phyloP scores from a whole-genome alignment of 2,888 invertebrate genomes.

The Drosophila fulvimacula region DNA sequence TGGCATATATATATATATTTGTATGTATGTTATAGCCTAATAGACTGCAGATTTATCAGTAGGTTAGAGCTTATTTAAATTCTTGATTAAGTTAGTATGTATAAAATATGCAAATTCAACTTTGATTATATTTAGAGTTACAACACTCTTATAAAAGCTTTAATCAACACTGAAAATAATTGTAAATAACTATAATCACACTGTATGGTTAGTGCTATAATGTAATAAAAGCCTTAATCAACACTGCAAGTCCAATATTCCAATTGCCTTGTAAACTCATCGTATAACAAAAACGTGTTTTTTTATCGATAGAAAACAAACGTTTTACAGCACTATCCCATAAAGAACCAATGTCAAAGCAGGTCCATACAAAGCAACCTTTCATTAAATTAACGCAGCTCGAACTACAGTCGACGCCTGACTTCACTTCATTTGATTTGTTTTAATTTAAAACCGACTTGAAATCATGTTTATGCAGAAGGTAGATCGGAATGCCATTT shows the following conservation, averaged over 20 bases:
- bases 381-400: neutral
- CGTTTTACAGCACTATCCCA: neutral
- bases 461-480: conserved; percentile 34
- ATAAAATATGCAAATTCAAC: neutral
- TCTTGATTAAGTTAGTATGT: too few relatives aligned
- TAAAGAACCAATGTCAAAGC: neutral
- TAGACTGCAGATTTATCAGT: too few relatives aligned
- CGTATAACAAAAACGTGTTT: rapidly evolving
- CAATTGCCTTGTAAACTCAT: neutral
- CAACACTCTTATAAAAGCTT: too few relatives aligned
- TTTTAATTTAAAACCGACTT: neutral
- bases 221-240: neutral
- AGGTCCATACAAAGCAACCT: too few relatives aligned
- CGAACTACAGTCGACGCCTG: neutral
- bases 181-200: too few relatives aligned
- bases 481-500: conserved; percentile 32
- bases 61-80: neutral
- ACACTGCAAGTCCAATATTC: neutral
- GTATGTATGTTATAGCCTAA: too few relatives aligned
- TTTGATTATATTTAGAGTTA: too few relatives aligned
- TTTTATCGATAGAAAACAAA: neutral
- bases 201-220: too few relatives aligned
- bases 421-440: neutral
- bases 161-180: too few relatives aligned
- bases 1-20: neutral